Conservation (phyloP, 2,113 vertebrate species). For the Entelurus aequoreus region DNA sequence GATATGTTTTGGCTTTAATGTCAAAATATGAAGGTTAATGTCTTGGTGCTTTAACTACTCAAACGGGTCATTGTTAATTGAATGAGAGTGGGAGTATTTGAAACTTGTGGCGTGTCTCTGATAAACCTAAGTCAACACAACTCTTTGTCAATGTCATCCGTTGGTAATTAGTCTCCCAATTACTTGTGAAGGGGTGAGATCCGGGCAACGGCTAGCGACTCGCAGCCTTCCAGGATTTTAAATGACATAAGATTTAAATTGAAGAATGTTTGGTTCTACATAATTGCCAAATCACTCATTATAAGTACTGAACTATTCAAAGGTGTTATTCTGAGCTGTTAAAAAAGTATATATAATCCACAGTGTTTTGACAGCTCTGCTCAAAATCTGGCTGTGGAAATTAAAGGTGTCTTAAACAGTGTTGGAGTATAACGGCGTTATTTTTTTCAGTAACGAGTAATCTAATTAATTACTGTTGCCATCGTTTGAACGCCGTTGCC, state of each 20-base stretch:
- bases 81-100: conserved; percentile 35
- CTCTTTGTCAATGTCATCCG: conserved; percentile 10
- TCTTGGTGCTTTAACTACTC: conserved; percentile 33
- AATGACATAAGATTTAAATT: conserved; percentile 51
- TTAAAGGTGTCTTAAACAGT: conserved; percentile 8
- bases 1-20: neutral
- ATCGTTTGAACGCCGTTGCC: too few relatives aligned
- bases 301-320: conserved; percentile 30
- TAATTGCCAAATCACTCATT: conserved; percentile 57
- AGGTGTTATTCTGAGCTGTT: conserved; percentile 35
- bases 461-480: too few relatives aligned
- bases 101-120: conserved; percentile 20
- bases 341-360: conserved; percentile 23
- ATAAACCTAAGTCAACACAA: conserved; percentile 5
- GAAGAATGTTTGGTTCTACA: conserved; percentile 21
- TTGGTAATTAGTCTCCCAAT: conserved; percentile 51
- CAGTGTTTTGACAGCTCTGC: conserved; percentile 31
- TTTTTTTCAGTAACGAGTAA: too few relatives aligned
- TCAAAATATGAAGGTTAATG: neutral
- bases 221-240: conserved; percentile 27
- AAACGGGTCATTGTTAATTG: conserved; percentile 52
- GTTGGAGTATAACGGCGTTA: too few relatives aligned
- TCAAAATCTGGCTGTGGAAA: conserved; percentile 5
- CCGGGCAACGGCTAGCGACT: conserved; percentile 11
- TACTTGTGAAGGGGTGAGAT: conserved; percentile 38